phyloP scores from a whole-genome alignment of 53 echinoderm and acorn worm genomes.

The Hippasteria phrygiana region DNA sequence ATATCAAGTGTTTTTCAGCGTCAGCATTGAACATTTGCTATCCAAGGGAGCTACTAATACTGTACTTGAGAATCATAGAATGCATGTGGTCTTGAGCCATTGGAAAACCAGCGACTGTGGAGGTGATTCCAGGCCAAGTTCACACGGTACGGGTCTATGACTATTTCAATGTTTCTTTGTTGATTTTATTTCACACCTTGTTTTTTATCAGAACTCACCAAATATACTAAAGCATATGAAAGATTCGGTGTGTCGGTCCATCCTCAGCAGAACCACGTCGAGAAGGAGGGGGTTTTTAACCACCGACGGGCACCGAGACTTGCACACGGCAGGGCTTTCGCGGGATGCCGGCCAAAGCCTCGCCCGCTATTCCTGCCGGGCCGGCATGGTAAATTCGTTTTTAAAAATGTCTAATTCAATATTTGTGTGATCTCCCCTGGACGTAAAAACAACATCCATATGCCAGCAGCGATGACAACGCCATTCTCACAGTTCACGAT shows the following conservation, averaged over 20 bases:
- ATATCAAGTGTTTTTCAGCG: too few species aligned
- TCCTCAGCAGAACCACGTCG: conserved; percentile 76
- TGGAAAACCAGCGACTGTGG: too few species aligned
- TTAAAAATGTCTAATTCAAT: background rate
- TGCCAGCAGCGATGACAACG: conserved; percentile 18
- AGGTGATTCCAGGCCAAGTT: too few species aligned
- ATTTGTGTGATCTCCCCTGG: conserved; percentile 5
- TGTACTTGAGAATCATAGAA: too few species aligned
- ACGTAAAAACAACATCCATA: background rate
- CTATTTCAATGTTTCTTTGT: background rate
- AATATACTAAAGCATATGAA: conserved; percentile 98
- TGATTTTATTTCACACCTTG: background rate
- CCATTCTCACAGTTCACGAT: conserved; percentile 33
- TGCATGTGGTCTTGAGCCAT: too few species aligned
- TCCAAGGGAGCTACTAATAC: too few species aligned
- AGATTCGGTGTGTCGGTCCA: conserved; percentile 99
- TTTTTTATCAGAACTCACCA: conserved; percentile 77
- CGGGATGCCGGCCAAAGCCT: conserved; percentile 1
- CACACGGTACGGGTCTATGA: too few species aligned
- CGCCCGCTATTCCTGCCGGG: background rate
- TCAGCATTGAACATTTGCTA: too few species aligned
- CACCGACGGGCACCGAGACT: conserved; percentile 44
- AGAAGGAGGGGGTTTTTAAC: conserved; percentile 18
- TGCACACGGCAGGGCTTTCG: background rate
- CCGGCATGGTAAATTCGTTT: background rate